These are phyloP conservation scores for Poecile atricapillus DNA, from an alignment of 2,113 vertebrate genomes.

Conservation along the genomic window DNA sequence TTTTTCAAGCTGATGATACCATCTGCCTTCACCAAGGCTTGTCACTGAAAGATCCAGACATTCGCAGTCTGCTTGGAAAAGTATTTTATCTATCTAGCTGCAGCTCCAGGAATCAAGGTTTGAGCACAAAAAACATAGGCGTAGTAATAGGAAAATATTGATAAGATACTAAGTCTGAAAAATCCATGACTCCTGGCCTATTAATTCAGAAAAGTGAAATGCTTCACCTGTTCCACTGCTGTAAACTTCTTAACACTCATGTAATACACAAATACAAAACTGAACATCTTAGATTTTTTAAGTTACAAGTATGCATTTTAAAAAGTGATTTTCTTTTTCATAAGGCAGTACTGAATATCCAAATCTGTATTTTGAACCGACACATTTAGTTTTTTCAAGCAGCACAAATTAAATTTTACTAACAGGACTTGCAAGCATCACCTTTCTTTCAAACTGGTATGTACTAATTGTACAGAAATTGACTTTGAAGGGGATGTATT, in stretches of 20 bases:
- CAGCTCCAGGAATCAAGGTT: neutral
- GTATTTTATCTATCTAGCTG: neutral
- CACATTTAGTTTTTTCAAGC: neutral
- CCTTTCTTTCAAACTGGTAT: neutral
- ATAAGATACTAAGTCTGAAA: neutral
- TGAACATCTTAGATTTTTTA: neutral
- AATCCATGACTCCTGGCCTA: neutral
- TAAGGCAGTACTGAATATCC: neutral
- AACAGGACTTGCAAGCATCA: neutral
- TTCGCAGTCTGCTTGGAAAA: neutral
- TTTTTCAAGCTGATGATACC: neutral
- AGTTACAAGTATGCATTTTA: neutral
- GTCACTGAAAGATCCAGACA: neutral
- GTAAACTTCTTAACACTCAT: neutral
- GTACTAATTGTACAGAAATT: neutral
- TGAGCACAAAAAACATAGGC: neutral
- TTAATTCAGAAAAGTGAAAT: neutral
- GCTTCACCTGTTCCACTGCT: neutral
- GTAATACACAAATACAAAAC: neutral
- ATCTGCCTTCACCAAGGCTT: neutral
- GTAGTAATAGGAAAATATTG: neutral
- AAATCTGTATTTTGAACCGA: neutral
- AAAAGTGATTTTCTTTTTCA: neutral
- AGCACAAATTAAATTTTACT: neutral
- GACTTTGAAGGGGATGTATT: neutral